These are phyloP conservation scores for Plebejus anna DNA, from an alignment of 2,888 invertebrate genomes.

Conservation along the genomic window DNA sequence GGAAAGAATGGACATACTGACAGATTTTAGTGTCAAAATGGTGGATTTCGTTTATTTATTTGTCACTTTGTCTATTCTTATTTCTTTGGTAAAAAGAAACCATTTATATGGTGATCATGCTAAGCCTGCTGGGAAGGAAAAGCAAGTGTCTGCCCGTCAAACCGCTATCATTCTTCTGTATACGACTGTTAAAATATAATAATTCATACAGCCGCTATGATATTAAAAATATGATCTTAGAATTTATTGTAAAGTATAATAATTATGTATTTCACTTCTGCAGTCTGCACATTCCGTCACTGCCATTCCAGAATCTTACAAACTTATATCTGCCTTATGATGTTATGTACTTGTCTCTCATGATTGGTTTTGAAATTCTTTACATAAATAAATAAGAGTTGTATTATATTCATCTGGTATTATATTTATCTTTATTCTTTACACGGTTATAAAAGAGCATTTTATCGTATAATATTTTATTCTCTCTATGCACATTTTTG, in stretches of 20 bases:
- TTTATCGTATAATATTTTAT: not conserved
- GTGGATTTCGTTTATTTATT: no score
- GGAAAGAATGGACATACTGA: no score
- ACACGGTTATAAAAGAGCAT: not conserved
- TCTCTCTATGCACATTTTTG: not conserved
- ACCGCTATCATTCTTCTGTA: not conserved
- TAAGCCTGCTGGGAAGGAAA: not conserved
- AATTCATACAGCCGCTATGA: not conserved
- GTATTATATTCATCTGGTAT: not conserved
- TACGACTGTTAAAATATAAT: not conserved
- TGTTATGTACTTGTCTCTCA: not conserved
- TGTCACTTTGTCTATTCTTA: no score
- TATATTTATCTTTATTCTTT: not conserved
- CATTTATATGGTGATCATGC: no score
- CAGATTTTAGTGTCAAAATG: no score
- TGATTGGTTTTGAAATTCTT: not conserved
- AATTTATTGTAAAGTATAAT: not conserved
- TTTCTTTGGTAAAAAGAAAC: no score
- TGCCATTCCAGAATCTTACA: slow-evolving; percentile 22
- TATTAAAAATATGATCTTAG: not conserved
- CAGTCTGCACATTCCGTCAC: slow-evolving; percentile 9
- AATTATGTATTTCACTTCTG: not conserved
- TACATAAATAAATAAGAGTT: not conserved
- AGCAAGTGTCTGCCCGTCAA: not conserved
- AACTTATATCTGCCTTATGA: not conserved